Base-by-base conservation (phyloP, 2,113 vertebrate genomes). In the Potamarius usumacintae region DNA sequence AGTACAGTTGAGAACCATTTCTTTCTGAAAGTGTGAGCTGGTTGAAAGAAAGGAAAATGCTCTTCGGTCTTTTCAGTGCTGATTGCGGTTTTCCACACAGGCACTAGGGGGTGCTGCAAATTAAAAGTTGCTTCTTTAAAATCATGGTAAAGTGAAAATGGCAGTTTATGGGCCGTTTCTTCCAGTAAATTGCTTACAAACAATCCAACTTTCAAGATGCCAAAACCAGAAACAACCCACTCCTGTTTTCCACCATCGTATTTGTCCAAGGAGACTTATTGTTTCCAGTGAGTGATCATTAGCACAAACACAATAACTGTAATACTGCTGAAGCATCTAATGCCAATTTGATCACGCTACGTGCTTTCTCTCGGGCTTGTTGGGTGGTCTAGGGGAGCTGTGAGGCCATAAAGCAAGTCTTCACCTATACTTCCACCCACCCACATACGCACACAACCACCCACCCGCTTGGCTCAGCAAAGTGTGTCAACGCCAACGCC, bases 401-500 rank as follows among this genome's bases (percentile, higher is more conserved):
- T 12, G 25, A 69, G 18, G 27, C 72, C 62, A 85, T 78, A 88
- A 83, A 86, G 53, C 74, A 15, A 86, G 25, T 27, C 8, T 69
- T 55, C 53, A 30, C 63, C 60, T 63, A 82, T 71, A 89, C 74
- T 60, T 72, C 67, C 83, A 89, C 55, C 57, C 63, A 53, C 67
- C 18, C 27, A 42, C 81, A 27, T 65, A 81, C 57, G 57, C 88
- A 60, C 77, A 82, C 76, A 81, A n/a, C 83, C 83, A 63, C 84
- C 52, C 72, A 83, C 88, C 34, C 65, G 62, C 82, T 74, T 67
- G 60, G 52, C 62, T 81, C 53, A 63, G 22, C 25, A 9, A 55
- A 86, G 74, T 84, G 62, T 87, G 88, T 78, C 69, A 74, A 81
- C 76, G 63, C 81, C 81, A 79, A 86, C 77, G 60, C 62, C 62